phyloP scores from a whole-genome alignment of 2,888 invertebrate genomes.

The Macrophya annulata region DNA sequence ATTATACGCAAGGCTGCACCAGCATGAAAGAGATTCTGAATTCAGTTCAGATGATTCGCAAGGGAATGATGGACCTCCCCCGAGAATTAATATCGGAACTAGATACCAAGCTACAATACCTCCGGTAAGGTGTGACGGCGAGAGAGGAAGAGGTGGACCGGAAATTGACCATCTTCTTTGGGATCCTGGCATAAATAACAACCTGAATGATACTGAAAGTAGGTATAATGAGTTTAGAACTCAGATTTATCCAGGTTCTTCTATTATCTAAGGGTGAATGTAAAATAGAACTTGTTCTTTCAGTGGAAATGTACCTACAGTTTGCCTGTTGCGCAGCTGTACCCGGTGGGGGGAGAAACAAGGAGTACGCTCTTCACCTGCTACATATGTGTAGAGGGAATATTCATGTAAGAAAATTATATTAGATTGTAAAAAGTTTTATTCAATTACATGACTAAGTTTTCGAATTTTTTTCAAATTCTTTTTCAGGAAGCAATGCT shows the following conservation, averaged over 20 bases:
- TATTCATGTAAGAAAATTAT: constrained; percentile 85
- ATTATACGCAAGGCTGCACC: constrained; percentile 83
- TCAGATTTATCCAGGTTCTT: neutral
- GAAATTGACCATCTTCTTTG: constrained; percentile 89
- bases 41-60: constrained; percentile 77
- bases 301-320: constrained; percentile 96
- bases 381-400: constrained; percentile 94
- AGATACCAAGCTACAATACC: constrained; percentile 94
- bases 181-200: constrained; percentile 90
- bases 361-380: constrained; percentile 95
- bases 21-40: constrained; percentile 76
- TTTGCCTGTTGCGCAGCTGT: constrained; percentile 97
- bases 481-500: constrained; percentile 88
- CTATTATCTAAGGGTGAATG: neutral
- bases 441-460: neutral
- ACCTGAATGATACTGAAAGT: constrained; percentile 89
- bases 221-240: constrained; percentile 63
- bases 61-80: constrained; percentile 81
- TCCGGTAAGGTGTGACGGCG: constrained; percentile 76
- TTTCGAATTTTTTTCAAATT: neutral
- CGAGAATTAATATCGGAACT: constrained; percentile 93
- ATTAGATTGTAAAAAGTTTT: constrained; percentile 3
- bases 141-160: constrained; percentile 80
- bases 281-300: constrained; percentile 58
- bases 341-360: constrained; percentile 95